These are phyloP conservation scores for Netelia inedita DNA, from an alignment of 2,888 invertebrate species.

Conservation along the genomic window DNA sequence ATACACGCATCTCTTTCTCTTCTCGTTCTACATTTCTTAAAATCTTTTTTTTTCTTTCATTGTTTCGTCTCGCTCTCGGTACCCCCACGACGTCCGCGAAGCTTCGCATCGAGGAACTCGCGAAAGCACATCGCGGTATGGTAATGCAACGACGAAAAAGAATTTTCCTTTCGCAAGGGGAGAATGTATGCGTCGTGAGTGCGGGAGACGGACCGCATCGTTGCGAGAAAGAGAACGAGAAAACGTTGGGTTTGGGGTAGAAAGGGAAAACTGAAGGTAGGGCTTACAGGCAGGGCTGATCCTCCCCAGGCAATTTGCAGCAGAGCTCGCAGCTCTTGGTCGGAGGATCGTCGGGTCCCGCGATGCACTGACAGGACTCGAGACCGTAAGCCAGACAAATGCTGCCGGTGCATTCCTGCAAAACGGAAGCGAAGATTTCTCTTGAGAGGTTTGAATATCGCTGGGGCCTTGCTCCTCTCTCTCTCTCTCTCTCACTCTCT, in stretches of 20 bases:
- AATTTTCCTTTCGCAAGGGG: conserved; percentile 35
- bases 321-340: conserved; percentile 96
- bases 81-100: conserved; percentile 10
- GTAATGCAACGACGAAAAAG: conserved; percentile 56
- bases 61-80: conserved; percentile 2
- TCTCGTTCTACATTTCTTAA: neutral
- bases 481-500: neutral
- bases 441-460: conserved; percentile 68
- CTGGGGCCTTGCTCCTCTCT: conserved; percentile 16
- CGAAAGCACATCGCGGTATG: conserved; percentile 49
- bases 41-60: neutral
- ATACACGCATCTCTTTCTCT: conserved; percentile 2
- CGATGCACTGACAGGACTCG: conserved; percentile 96
- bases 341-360: conserved; percentile 90
- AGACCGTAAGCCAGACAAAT: conserved; percentile 97
- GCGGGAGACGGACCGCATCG: conserved; percentile 46
- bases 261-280: conserved; percentile 60
- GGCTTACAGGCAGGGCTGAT: conserved; percentile 89
- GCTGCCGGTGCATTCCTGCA: conserved; percentile 96
- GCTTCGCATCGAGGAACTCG: conserved; percentile 39
- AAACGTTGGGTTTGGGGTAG: conserved; percentile 30
- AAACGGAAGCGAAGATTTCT: conserved; percentile 69
- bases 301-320: conserved; percentile 93
- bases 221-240: conserved; percentile 21
- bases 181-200: conserved; percentile 52